Base-by-base conservation (phyloP, 2,888 invertebrate species). In the Tetranychus truncatus region DNA sequence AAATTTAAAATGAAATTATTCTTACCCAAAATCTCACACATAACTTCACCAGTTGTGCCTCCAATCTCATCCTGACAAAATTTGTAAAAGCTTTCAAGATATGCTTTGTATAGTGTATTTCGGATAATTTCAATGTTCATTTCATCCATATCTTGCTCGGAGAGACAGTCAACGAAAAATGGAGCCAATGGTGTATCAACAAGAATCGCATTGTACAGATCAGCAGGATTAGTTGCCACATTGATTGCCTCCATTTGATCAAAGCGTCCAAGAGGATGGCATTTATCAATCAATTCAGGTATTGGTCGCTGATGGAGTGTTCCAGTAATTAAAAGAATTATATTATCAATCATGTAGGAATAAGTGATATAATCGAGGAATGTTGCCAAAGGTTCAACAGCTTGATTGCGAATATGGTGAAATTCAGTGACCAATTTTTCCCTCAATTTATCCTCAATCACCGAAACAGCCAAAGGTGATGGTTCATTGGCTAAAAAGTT, bases 81-180 rank as follows among this genome's bases (percentile, higher is more conserved):
- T 77, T 89, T 89, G 85, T 91, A 95, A 84, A 99, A 99, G 76
- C 97, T 95, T 80, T 86, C 86, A 74, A 86, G 80, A 80, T 86
- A 86, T 8, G 86, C 83, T 85, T 97, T 97, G 86, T 99, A 99
- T 80, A 99, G 85, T 55, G 97, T 99, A 84, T 99, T 99, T 82
- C 99, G 89, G 81, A 99, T 99, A 81, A 99, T 95, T 85, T 99
- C 99, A 84, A 99, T 97, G 83, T 99, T 99, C 95, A 99, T 95
- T 84, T 99, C 99, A 85, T 99, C 97, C 84, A 99, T 87, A 87
- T 99, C 99, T 84, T 99, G 97, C 84, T 99, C 99, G 80, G 95
- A 95, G 84, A 99, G 97, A 83, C 99, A 99, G 84, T 99, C 97
- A 77, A 96, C 95, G 83, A 99, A 99, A 85, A 99, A 99, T 76